Conservation (phyloP, 2,797 vertebrate genomes). For the Mus caroli region DNA sequence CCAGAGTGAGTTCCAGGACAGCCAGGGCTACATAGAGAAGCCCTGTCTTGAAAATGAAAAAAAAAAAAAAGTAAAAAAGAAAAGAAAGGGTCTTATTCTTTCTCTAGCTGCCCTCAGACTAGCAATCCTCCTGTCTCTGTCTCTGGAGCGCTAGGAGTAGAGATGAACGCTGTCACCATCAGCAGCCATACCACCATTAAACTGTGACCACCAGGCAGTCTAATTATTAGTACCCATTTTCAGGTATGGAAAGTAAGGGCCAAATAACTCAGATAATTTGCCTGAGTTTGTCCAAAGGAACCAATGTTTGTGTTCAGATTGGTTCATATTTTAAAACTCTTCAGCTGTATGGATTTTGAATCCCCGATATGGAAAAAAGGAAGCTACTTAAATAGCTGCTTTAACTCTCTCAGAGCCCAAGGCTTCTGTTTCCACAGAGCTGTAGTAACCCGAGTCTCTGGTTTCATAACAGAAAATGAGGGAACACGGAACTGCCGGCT, state of each 20-base stretch:
- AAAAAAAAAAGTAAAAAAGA: neutral
- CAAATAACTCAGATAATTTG: neutral
- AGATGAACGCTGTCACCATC: neutral
- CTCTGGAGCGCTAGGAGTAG: neutral
- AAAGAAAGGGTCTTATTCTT: neutral
- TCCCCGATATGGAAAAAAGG: neutral
- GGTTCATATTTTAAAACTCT: neutral
- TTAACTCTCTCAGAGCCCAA: constrained; percentile 11
- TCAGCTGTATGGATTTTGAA: neutral
- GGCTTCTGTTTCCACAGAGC: neutral
- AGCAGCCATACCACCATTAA: too few relatives aligned
- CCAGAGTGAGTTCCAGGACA: neutral
- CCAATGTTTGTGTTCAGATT: constrained; percentile 30
- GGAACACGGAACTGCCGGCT: neutral
- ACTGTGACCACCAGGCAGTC: too few relatives aligned
- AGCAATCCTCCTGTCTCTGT: neutral
- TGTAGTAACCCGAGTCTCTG: neutral
- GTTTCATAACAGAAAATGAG: neutral
- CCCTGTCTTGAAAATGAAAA: neutral
- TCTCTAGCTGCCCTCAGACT: neutral
- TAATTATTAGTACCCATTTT: too few relatives aligned
- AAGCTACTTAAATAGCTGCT: neutral
- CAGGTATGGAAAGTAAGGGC: too few relatives aligned
- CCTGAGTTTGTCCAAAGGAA: neutral
- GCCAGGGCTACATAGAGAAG: neutral